Evolutionary conservation across 2,797 vertebrate species (phyloP).

Genomic region (Malurus splendens): DNA sequence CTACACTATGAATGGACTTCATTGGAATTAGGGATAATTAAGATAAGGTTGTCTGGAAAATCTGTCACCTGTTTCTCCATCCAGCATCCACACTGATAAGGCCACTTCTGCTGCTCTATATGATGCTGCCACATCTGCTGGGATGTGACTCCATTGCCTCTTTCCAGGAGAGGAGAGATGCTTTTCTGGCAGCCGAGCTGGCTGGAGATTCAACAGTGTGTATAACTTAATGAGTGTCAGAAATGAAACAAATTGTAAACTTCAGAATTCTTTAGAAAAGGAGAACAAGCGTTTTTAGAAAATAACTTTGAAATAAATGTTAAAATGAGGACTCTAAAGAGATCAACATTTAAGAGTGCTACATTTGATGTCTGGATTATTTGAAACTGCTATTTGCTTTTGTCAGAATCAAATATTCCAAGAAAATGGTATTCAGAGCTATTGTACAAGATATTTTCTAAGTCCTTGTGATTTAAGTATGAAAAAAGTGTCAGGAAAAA

Average conservation of each 20-base stretch:
- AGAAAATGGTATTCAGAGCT: slow-evolving; percentile 4
- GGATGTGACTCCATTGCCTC: background rate
- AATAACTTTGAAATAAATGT: background rate
- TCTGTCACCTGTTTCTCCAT: background rate
- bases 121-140: too few relatives aligned
- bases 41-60: background rate
- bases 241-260: background rate
- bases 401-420: background rate
- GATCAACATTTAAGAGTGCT: background rate
- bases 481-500: background rate
- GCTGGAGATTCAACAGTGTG: background rate
- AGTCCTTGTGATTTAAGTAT: slow-evolving; percentile 8
- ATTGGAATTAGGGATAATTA: background rate
- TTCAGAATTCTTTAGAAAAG: background rate
- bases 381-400: slow-evolving; percentile 14
- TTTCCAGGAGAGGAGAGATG: background rate
- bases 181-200: background rate
- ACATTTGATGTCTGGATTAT: background rate
- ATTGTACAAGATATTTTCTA: background rate
- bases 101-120: background rate
- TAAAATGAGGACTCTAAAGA: background rate
- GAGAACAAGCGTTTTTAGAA: background rate
- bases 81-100: background rate
- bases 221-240: background rate
- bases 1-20: background rate